phyloP scores from a whole-genome alignment of 2,888 invertebrate species.

The Rhyacophila evoluta region DNA sequence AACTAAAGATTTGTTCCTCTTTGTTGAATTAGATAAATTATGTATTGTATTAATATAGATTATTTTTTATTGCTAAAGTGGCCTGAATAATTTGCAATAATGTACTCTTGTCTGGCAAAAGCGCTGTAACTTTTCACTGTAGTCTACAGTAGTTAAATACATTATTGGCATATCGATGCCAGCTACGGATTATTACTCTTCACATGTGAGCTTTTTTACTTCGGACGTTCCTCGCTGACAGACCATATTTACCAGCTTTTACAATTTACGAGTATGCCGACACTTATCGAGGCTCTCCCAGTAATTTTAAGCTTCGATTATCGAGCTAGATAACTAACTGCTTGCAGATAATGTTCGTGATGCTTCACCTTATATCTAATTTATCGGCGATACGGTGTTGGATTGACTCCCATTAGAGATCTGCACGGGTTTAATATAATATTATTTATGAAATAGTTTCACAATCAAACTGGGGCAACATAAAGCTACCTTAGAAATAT shows the following conservation, averaged over 20 bases:
- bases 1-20: too few species aligned
- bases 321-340: constrained; percentile 7
- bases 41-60: too few species aligned
- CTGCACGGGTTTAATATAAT: neutral
- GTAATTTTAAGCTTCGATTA: constrained; percentile 19
- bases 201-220: neutral
- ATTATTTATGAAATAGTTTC: too few species aligned
- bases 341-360: neutral
- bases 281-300: neutral
- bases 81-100: too few species aligned
- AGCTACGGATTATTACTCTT: neutral
- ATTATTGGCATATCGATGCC: neutral
- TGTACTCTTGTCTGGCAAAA: too few species aligned
- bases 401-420: constrained; percentile 9
- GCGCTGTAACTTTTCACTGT: neutral
- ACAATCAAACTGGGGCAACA: too few species aligned
- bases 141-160: neutral
- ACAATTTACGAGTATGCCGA: constrained; percentile 5
- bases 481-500: too few species aligned
- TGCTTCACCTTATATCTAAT: neutral
- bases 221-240: neutral
- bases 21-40: too few species aligned
- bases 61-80: too few species aligned
- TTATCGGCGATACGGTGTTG: constrained; percentile 17
- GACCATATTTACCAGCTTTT: constrained; percentile 22